A percentile compares a stretch with the other conserved stretches of the same genome.
phyloP scores from a whole-genome alignment of 2,888 invertebrate genomes.

The Synergus itoensis region DNA sequence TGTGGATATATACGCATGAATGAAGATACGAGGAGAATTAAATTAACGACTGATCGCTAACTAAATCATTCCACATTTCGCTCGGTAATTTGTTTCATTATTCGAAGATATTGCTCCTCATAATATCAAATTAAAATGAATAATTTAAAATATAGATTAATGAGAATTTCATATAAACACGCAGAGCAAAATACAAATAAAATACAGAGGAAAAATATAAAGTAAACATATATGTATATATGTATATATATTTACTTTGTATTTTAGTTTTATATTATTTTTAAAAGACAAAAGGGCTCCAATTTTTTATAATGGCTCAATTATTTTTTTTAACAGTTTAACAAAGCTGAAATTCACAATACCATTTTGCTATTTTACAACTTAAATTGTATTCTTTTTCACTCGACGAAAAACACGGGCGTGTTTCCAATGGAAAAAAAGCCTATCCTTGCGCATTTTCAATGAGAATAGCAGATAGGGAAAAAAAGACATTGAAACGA shows the following conservation, averaged over 20 bases:
- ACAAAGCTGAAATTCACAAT: neutral
- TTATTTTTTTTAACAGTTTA: neutral
- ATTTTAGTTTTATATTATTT: no score
- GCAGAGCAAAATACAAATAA: no score
- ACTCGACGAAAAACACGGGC: neutral
- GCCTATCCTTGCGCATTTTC: conserved; percentile 16
- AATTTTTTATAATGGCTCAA: no score
- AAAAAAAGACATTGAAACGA: neutral
- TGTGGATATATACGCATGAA: conserved; percentile 23
- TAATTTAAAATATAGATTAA: neutral
- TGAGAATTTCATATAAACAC: no score
- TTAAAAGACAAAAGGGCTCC: no score
- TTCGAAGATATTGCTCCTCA: neutral
- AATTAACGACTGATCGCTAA: conserved; percentile 24
- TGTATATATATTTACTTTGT: no score
- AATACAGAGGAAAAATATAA: no score
- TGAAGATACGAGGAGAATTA: neutral
- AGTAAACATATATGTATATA: no score
- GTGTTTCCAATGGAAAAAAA: conserved; percentile 11
- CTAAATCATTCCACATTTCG: neutral
- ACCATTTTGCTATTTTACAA: neutral
- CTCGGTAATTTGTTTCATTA: neutral
- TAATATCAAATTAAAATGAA: neutral
- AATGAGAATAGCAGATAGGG: conserved; percentile 9
- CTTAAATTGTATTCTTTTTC: neutral